Conservation (phyloP, 1,140 invertebrate species). For the Zaprionus davidi region DNA sequence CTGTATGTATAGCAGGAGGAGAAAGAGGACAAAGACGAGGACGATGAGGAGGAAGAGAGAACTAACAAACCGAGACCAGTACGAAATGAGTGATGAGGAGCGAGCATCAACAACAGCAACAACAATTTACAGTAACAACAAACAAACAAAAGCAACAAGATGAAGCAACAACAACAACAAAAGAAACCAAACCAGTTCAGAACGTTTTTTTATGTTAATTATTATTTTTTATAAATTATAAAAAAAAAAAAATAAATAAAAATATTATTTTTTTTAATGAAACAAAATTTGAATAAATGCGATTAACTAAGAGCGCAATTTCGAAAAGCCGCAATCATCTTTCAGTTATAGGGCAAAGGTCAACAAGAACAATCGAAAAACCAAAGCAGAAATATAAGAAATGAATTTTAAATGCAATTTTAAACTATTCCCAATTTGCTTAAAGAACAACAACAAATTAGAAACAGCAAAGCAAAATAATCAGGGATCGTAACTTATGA, state of each 20-base stretch:
- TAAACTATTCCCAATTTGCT: too few species aligned
- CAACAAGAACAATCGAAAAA: conserved; percentile 11
- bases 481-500: not conserved
- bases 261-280: conserved; percentile 20
- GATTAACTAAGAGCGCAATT: conserved; percentile 37
- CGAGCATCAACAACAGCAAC: conserved; percentile 2
- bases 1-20: conserved; percentile 2
- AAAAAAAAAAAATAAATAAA: conserved; percentile 33
- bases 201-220: conserved; percentile 83
- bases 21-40: not conserved
- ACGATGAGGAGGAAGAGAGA: not conserved
- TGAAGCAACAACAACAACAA: conserved; percentile 35
- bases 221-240: conserved; percentile 78
- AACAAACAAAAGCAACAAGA: conserved; percentile 30
- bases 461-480: conserved; percentile 14
- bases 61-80: conserved; percentile 23
- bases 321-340: conserved; percentile 21
- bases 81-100: not conserved
- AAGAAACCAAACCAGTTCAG: conserved; percentile 78
- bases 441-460: conserved; percentile 15
- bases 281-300: conserved; percentile 65
- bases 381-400: conserved; percentile 24
- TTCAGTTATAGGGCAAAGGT: conserved; percentile 22
- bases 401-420: not conserved
- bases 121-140: conserved; percentile 26